Evolutionary conservation across 2,113 vertebrate species (phyloP), one percentile per base, ranked within the genome.

Genomic region (Lepisosteus osseus): DNA sequence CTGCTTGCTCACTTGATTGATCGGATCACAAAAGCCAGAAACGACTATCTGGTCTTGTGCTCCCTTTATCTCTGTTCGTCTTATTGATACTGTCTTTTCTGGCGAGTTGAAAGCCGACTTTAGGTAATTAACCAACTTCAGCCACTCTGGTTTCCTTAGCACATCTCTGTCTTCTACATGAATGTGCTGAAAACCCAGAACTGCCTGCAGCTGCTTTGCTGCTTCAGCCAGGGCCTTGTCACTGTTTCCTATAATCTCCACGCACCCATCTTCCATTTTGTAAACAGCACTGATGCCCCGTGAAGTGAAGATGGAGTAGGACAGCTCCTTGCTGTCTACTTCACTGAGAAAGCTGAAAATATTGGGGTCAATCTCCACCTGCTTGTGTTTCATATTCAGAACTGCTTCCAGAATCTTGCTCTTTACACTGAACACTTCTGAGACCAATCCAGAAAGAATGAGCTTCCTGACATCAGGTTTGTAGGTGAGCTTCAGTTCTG

Each of bases 281-380:
- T 87, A 95, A 65, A 86, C 6, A 4, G 91, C 88, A 74, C 83
- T 80, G 59, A 94, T 93, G 3, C 88, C 84, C 67, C 86, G 80
- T 2, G 75, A 86, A 13, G 78, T 77, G 57, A 98, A 95, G 55
- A 98, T 72, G 6, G 54, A 66, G 41, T 80, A 69, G 0, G 94
- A 95, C 55, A 89, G 54, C 51, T 85, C 81, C 72, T 82, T 77
- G 6, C 70, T 75, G 69, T 94, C 77, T 1, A 86, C 76, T 6
- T 1, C 12, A 43, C 13, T 81, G 8, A 98, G 82, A 75, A 94
- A 98, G 3, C 74, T 68, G 4, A 90, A 69, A 55, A 97, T 29
- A 45, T 77, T 64, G 6, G 43, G 54, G 7, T 89, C 13, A 1
- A 92, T 0, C 2, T 66, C 42, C 42, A 95, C 11, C 0, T 11